Conservation (phyloP, 2,113 vertebrate species). For the Gambusia affinis region DNA sequence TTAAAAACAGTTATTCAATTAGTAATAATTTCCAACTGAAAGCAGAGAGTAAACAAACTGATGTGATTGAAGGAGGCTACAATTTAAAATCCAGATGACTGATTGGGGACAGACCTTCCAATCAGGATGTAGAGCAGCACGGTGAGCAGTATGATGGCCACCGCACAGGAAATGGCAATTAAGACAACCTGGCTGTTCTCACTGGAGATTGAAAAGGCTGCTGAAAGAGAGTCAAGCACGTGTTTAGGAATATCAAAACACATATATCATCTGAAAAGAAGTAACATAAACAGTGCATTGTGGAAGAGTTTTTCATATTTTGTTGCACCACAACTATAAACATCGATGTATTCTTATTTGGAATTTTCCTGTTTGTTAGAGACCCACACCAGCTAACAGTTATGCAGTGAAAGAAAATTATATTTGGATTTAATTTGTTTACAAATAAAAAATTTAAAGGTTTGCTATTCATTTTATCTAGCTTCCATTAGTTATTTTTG, state of each 20-base stretch:
- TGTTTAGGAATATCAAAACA: not conserved
- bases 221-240: conserved; percentile 53
- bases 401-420: too few relatives aligned
- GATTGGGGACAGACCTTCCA: conserved; percentile 86
- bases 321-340: not conserved
- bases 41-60: not conserved
- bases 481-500: too few relatives aligned
- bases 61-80: conserved; percentile 3
- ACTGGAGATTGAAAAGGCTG: conserved; percentile 97
- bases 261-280: not conserved
- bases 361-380: not conserved
- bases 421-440: too few relatives aligned
- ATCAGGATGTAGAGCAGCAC: conserved; percentile 92
- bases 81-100: not conserved
- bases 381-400: not conserved
- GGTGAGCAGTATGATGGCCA: conserved; percentile 94
- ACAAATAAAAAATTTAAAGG: too few relatives aligned
- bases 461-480: too few relatives aligned
- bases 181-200: conserved; percentile 96
- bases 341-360: not conserved
- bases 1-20: not conserved
- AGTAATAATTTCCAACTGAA: not conserved
- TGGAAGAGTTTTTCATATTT: not conserved
- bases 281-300: not conserved
- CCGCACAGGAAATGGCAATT: conserved; percentile 93